Evolutionary conservation across 2,113 vertebrate genomes (phyloP).

Genomic region (Turdus rufiventris): DNA sequence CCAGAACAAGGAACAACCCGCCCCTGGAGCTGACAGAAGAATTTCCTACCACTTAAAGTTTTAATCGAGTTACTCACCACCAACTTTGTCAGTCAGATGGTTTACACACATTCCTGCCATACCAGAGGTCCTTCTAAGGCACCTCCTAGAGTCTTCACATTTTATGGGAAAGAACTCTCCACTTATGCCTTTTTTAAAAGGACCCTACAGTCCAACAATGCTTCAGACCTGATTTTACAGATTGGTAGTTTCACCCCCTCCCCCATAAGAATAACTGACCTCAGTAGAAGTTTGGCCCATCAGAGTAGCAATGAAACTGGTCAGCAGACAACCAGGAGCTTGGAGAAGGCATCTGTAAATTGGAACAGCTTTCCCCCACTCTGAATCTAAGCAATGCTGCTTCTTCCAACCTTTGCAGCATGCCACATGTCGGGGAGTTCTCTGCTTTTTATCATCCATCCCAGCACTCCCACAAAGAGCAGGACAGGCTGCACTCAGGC

Average conservation of each 20-base stretch:
- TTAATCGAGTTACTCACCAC: neutral
- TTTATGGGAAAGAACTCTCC: neutral
- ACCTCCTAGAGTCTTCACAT: neutral
- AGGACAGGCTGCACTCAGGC: neutral
- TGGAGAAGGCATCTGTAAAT: neutral
- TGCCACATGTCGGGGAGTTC: accelerated
- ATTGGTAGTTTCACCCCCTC: neutral
- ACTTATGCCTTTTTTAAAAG: neutral
- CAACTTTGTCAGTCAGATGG: neutral
- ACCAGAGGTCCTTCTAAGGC: neutral
- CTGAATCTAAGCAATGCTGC: neutral
- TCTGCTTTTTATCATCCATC: neutral
- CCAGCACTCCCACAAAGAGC: neutral
- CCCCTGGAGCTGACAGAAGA: neutral
- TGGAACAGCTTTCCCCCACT: neutral
- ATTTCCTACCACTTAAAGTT: neutral
- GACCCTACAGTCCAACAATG: neutral
- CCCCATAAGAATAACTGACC: neutral
- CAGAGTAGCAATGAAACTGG: neutral
- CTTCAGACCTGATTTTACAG: neutral
- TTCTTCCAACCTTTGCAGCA: neutral
- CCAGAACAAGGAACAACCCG: neutral
- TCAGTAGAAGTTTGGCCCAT: neutral
- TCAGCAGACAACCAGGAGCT: neutral
- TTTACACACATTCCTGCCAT: neutral